Conservation (phyloP, 2,888 invertebrate genomes). For the Uloborus plumipes region DNA sequence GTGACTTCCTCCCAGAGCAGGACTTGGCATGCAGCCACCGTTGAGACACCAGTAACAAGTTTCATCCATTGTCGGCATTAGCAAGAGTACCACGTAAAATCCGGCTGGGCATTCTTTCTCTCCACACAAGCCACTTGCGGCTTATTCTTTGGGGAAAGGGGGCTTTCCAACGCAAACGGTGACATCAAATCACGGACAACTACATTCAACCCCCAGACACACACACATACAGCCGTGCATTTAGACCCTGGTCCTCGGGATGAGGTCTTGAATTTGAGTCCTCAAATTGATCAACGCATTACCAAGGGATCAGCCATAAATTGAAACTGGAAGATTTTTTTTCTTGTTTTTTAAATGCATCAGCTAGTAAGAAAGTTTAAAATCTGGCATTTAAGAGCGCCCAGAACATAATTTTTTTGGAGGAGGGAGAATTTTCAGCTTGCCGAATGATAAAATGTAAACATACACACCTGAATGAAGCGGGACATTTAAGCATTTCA, state of each 20-base stretch:
- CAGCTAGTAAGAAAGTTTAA: too few relatives aligned
- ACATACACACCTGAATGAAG: too few relatives aligned
- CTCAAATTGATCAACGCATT: background rate
- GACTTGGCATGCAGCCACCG: constrained; percentile 30
- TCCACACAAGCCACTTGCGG: constrained; percentile 32
- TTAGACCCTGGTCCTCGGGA: background rate
- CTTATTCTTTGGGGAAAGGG: constrained; percentile 12
- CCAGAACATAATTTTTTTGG: too few relatives aligned
- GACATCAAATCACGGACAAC: constrained; percentile 38
- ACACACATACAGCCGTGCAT: background rate
- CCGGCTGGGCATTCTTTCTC: background rate
- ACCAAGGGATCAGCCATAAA: background rate
- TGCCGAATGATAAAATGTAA: too few relatives aligned
- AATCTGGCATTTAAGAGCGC: too few relatives aligned
- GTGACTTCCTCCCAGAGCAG: too few relatives aligned
- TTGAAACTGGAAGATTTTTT: background rate
- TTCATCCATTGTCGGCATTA: constrained; percentile 19
- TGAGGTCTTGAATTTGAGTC: constrained; percentile 1
- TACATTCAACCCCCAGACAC: constrained; percentile 6
- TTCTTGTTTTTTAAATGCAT: too few relatives aligned
- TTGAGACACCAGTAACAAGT: constrained; percentile 18
- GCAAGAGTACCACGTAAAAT: constrained; percentile 24
- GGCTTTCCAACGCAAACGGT: constrained; percentile 26
- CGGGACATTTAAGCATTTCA: too few relatives aligned
- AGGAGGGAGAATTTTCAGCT: too few relatives aligned